Evolutionary conservation across 2,888 invertebrate genomes (phyloP).

Genomic region (Melanchra persicariae): DNA sequence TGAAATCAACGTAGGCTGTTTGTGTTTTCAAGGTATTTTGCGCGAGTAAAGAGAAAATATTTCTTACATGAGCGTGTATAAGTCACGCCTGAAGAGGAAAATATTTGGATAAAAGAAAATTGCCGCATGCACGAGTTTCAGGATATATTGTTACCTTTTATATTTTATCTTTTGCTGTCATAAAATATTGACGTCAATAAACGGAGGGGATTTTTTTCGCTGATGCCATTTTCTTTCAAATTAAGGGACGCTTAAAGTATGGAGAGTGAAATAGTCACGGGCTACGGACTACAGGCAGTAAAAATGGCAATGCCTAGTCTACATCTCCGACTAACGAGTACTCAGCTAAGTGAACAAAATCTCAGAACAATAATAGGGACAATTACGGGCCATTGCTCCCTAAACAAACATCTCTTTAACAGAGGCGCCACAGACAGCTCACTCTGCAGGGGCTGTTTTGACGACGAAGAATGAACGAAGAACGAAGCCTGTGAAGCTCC

Average conservation of each 20-base stretch:
- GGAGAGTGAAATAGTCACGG: not conserved
- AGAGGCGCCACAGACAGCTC: too few species aligned
- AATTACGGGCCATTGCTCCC: too few species aligned
- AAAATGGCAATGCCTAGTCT: too few species aligned
- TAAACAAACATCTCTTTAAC: too few species aligned
- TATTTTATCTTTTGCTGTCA: constrained; percentile 20
- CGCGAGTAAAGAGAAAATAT: constrained; percentile 1
- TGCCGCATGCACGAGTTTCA: constrained; percentile 14
- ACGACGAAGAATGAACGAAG: too few species aligned
- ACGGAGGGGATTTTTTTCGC: not conserved
- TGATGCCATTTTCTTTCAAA: not conserved
- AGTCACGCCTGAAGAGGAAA: constrained; percentile 22
- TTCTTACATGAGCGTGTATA: not conserved
- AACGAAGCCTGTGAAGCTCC: too few species aligned
- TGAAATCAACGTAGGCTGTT: not conserved
- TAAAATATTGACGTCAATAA: constrained; percentile 25
- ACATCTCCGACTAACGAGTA: too few species aligned
- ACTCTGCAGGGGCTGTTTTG: too few species aligned
- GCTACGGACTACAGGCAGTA: too few species aligned
- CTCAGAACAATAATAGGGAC: too few species aligned
- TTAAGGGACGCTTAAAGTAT: too few species aligned
- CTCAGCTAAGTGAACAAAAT: too few species aligned
- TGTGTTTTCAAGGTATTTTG: constrained; percentile 24
- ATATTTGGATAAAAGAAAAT: constrained; percentile 19
- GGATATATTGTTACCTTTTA: constrained; percentile 20